Evolutionary conservation across 2,113 vertebrate genomes (phyloP).

Genomic region (Dipodomys ordii): DNA sequence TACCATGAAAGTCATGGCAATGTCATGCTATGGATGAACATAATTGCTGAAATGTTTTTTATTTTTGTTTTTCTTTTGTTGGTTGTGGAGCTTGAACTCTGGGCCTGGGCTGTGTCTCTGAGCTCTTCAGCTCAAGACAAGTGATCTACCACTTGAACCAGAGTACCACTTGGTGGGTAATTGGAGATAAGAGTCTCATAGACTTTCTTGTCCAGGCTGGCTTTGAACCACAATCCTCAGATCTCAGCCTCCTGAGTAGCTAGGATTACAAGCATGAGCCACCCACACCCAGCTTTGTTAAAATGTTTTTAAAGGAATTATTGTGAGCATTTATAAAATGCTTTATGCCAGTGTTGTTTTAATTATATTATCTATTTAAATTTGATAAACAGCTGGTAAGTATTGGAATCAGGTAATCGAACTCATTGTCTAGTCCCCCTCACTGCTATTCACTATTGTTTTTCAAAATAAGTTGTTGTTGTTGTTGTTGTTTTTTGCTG

Average conservation of each 20-base stretch:
- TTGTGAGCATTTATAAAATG: neutral
- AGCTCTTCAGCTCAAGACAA: too few species aligned
- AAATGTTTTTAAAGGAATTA: neutral
- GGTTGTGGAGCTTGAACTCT: too few species aligned
- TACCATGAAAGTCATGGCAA: neutral
- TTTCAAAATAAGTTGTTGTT: neutral
- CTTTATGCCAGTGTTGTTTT: slow-evolving; percentile 2
- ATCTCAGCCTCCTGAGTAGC: too few species aligned
- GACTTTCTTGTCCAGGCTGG: too few species aligned
- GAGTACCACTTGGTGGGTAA: too few species aligned
- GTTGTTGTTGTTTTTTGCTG: neutral
- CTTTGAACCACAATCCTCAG: too few species aligned
- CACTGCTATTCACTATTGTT: neutral
- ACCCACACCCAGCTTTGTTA: neutral
- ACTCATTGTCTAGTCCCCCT: neutral
- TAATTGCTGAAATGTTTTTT: neutral
- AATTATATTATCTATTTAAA: neutral
- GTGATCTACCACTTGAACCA: too few species aligned
- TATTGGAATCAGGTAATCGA: neutral
- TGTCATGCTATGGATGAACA: neutral
- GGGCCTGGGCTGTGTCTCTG: too few species aligned
- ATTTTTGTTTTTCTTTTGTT: too few species aligned
- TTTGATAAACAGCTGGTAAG: neutral
- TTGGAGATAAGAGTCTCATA: too few species aligned
- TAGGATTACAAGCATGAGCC: too few species aligned